Conservation (phyloP, 2,797 vertebrate species). For the Dryobates pubescens region DNA sequence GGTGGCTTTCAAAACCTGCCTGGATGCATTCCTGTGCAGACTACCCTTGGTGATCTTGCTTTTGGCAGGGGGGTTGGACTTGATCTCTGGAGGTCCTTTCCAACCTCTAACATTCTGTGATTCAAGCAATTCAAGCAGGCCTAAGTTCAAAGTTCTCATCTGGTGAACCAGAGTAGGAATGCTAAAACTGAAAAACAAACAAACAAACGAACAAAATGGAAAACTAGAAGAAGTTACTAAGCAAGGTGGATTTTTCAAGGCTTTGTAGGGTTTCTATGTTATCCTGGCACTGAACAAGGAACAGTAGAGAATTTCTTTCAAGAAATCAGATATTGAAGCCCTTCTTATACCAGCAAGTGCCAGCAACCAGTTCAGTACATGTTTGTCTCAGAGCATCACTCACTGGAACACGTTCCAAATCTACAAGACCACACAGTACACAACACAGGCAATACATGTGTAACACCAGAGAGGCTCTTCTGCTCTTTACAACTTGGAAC, state of each 20-base stretch:
- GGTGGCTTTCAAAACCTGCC: too few species aligned
- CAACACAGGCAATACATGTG: neutral
- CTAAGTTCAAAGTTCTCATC: neutral
- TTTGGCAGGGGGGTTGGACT: too few species aligned
- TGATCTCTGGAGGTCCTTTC: too few species aligned
- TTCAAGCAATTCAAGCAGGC: neutral
- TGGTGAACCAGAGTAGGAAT: neutral
- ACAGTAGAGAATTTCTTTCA: neutral
- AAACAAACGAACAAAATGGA: neutral
- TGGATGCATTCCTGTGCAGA: too few species aligned
- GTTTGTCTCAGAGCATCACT: neutral
- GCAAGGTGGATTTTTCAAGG: neutral
- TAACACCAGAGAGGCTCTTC: neutral
- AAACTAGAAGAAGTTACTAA: neutral
- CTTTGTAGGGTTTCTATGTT: neutral
- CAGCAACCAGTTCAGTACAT: neutral
- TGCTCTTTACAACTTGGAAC: neutral
- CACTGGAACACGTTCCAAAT: accelerated
- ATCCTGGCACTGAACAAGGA: neutral
- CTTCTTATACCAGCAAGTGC: neutral
- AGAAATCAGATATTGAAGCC: neutral
- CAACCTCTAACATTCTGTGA: too few species aligned
- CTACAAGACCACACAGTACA: neutral
- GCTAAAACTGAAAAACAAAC: neutral
- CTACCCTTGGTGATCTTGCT: too few species aligned